Percentiles rank a stretch among this genome's conserved stretches.
phyloP scores from a whole-genome alignment of 2,888 invertebrate species.

The Tupiocoris notatus region DNA sequence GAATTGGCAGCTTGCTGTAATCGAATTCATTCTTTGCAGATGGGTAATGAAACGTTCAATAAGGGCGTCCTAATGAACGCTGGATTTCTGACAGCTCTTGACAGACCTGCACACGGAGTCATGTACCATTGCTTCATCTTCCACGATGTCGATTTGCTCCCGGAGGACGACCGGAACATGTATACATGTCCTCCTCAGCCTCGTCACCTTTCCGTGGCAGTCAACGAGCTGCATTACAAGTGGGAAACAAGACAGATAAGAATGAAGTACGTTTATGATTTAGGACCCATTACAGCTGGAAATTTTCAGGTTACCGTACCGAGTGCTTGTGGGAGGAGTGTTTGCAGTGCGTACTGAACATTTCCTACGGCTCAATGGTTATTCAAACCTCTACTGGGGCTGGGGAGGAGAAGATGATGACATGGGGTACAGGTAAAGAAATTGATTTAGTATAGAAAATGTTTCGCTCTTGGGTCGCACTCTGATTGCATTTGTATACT shows the following conservation, averaged over 20 bases:
- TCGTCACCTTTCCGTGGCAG: slow-evolving; percentile 59
- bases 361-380: slow-evolving; percentile 86
- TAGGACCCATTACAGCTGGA: slow-evolving; percentile 48
- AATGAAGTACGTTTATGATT: background rate
- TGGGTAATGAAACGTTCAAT: slow-evolving; percentile 71
- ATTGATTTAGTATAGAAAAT: too few species aligned
- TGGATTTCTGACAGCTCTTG: slow-evolving; percentile 85
- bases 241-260: slow-evolving; percentile 52
- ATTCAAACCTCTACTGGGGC: slow-evolving; percentile 93
- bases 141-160: slow-evolving; percentile 61
- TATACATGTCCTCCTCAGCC: slow-evolving; percentile 60
- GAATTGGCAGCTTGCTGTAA: too few species aligned
- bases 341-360: slow-evolving; percentile 86
- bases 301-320: slow-evolving; percentile 76
- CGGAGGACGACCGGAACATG: slow-evolving; percentile 60
- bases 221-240: slow-evolving; percentile 53
- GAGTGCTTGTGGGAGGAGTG: slow-evolving; percentile 90
- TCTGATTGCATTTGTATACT: too few species aligned
- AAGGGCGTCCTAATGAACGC: slow-evolving; percentile 96
- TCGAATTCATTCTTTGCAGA: slow-evolving; percentile 55
- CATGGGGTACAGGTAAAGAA: slow-evolving; percentile 73
- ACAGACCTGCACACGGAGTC: slow-evolving; percentile 54
- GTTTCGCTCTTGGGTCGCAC: too few species aligned
- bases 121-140: slow-evolving; percentile 59
- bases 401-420: slow-evolving; percentile 99